Evolutionary conservation across 2,888 invertebrate genomes (phyloP), one percentile per base, ranked within the genome.

Genomic region (Trachelus iudaicus): DNA sequence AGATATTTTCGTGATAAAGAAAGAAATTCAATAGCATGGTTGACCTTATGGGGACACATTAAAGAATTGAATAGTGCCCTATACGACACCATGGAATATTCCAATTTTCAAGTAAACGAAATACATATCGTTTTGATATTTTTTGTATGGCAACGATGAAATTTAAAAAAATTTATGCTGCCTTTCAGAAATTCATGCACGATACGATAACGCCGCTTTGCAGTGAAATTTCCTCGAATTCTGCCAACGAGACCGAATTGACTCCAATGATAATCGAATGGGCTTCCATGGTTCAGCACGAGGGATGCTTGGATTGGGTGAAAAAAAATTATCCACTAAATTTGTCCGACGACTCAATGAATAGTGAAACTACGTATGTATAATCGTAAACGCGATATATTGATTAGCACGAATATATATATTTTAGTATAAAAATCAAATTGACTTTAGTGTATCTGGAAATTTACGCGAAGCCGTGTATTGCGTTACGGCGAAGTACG

Each of bases 1-100:
- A 86, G 88, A 79, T 94, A 94, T 87, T 89, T 94, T 76, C 84
- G 83, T 81, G 88, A 87, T 73, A 90, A 91, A 73, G 92, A 93
- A 83, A 88, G 87, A 6, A 93, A 93, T 79, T 93, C 93, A 79
- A 89, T 93, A 11, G 94, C 94, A 1, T 94, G 94, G 94, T 84
- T 84, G 15, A 87, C 92, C 30, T 91, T 93, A 12, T 86, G 93
- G 40, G 86, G 86, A 71, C 92, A 92, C 81, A 87, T 93, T 73
- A 87, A 82, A 69, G 93, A 92, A 84, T 86, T 94, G 34, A 89
- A 90, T 77, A 87, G 85, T 31, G 86, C 87, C 12, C 82, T 91
- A 34, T 88, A 89, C 69, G 88, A 87, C 75, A 88, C 88, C 11
- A 78, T 83, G 3, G 81, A 84, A 4, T 90, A 89, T 80, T 82